phyloP scores from a whole-genome alignment of 53 echinoderm and acorn worm species.

The Patiria pectinifera region DNA sequence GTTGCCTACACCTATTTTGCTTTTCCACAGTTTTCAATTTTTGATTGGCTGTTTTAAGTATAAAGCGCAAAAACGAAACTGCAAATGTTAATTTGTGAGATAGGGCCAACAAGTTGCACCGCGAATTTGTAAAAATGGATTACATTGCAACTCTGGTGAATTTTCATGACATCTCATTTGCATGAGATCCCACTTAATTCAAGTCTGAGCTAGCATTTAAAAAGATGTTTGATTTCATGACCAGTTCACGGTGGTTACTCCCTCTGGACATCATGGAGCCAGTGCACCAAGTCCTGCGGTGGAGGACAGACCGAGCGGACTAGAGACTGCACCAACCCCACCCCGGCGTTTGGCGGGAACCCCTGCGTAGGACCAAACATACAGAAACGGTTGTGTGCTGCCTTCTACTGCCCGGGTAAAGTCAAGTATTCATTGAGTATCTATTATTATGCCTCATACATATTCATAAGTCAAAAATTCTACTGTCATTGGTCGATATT shows the following conservation, averaged over 20 bases:
- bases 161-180: neutral
- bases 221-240: neutral
- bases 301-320: slow-evolving; percentile 76
- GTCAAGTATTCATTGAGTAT: neutral
- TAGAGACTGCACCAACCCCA: slow-evolving; percentile 69
- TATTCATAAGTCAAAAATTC: too few relatives aligned
- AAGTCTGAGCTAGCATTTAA: neutral
- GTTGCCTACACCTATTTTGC: too few relatives aligned
- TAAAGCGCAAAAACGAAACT: too few relatives aligned
- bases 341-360: slow-evolving; percentile 70
- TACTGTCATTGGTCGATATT: too few relatives aligned
- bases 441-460: too few relatives aligned
- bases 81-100: too few relatives aligned
- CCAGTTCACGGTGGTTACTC: slow-evolving; percentile 81
- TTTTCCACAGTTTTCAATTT: too few relatives aligned
- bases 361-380: slow-evolving; percentile 65
- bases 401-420: slow-evolving; percentile 82
- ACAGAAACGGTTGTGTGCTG: slow-evolving; percentile 71
- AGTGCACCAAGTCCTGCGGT: slow-evolving; percentile 76
- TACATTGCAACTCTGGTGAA: too few relatives aligned
- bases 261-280: slow-evolving; percentile 71
- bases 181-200: neutral
- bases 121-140: too few relatives aligned
- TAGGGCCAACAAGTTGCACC: too few relatives aligned
- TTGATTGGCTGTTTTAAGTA: too few relatives aligned